Evolutionary conservation across 2,888 invertebrate genomes (phyloP).

Genomic region (Acanthosepion pharaonis): DNA sequence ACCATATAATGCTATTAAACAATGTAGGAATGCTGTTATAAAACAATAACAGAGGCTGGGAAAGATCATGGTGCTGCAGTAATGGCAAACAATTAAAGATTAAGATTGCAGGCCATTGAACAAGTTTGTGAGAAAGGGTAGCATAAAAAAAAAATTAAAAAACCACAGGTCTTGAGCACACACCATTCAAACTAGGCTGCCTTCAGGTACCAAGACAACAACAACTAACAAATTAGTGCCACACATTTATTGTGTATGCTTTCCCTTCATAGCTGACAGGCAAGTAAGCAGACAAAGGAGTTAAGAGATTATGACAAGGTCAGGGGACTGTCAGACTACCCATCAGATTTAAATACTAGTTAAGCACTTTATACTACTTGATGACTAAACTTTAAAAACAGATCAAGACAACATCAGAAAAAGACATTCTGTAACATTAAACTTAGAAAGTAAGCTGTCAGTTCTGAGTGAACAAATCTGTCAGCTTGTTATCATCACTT

Average conservation of each 20-base stretch:
- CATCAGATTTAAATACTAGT: conserved; percentile 33
- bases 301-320: neutral
- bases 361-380: neutral
- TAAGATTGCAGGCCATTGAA: neutral
- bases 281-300: neutral
- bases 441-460: no score
- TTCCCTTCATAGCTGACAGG: neutral
- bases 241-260: neutral
- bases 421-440: neutral
- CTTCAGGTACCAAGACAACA: neutral
- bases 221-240: neutral
- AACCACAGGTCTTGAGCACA: neutral
- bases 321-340: neutral
- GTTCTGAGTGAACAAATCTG: no score
- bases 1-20: no score
- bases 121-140: neutral
- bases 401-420: neutral
- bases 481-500: no score
- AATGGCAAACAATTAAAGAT: no score
- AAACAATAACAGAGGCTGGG: no score
- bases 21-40: no score
- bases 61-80: no score
- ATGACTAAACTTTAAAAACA: neutral
- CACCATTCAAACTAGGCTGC: neutral
- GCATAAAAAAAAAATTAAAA: neutral